Evolutionary conservation across 1,140 invertebrate species (phyloP).

Genomic region (Drosophila insularis): DNA sequence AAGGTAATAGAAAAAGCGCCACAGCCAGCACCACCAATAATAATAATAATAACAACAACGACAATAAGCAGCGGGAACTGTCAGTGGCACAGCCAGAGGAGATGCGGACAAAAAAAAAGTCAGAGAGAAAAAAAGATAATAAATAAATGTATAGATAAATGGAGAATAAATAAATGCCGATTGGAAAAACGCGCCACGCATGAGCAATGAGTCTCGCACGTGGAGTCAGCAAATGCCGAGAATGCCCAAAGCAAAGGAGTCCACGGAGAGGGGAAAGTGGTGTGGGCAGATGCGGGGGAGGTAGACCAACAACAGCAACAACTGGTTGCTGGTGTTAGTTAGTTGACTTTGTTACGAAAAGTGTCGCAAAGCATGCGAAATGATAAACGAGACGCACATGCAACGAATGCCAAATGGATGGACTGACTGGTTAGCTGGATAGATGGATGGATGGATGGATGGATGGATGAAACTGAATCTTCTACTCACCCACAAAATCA

Average conservation of each 20-base stretch:
- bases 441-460: too few relatives aligned
- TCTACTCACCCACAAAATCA: slow-evolving; percentile 93
- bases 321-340: slow-evolving; percentile 3
- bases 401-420: slow-evolving; percentile 43
- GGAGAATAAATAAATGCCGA: slow-evolving; percentile 78
- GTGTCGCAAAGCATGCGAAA: slow-evolving; percentile 75
- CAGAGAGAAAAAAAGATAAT: slow-evolving; percentile 60
- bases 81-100: slow-evolving; percentile 52
- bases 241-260: too few relatives aligned
- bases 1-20: slow-evolving; percentile 77
- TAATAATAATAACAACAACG: slow-evolving; percentile 48
- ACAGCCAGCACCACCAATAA: slow-evolving; percentile 61
- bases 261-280: too few relatives aligned
- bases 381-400: slow-evolving; percentile 68
- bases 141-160: slow-evolving; percentile 80
- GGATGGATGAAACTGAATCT: slow-evolving; percentile 28
- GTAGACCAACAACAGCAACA: background rate
- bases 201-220: slow-evolving; percentile 62
- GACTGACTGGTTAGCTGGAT: background rate
- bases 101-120: slow-evolving; percentile 25
- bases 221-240: slow-evolving; percentile 20
- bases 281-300: too few relatives aligned
- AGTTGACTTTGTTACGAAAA: slow-evolving; percentile 58
- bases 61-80: slow-evolving; percentile 41
- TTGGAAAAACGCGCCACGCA: slow-evolving; percentile 68